Base-by-base conservation (phyloP, 2,888 invertebrate species). In the Lithophane semibrunnea region DNA sequence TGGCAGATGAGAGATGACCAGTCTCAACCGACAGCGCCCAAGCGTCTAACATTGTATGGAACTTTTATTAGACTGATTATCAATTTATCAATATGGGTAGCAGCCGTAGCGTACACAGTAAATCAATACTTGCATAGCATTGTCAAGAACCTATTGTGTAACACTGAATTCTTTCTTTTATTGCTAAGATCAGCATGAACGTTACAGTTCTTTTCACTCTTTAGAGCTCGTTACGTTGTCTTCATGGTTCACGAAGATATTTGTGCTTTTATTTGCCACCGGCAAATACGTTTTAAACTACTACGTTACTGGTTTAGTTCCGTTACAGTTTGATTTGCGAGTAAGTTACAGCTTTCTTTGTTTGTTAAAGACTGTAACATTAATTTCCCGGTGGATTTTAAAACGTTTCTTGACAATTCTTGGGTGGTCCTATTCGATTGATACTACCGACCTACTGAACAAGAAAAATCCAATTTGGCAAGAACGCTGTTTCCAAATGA, bases 301-400 rank as follows among this genome's bases (percentile, higher is more conserved):
- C 65, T 56, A 66, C 60, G 60, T 44, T 82, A 66, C 65, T 29
- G 56, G 16, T 79, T 44, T 10, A 42, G 60, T 77, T 42, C 80
- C 80, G 80, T 87, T 87, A 76, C 49, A 75, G 52, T 78, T 75
- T 60, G 73, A 88, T 80, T 63, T 63, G 66, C 79, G 49, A 64
- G 73, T 67, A 79, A 72, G n/a, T 67, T 52, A 68, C 73, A 70
- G 56, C 63, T 75, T 85, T 83, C 77, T 79, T 77, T 86, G 79
- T 87, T 83, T 71, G 79, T 66, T 75, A 69, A 64, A 63, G 4
- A 7, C 68, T 68, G 58, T 72, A 66, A 56, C 44, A 73, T 66
- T 74, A 61, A 83, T 84, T 77, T 77, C 16, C 77, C 63, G 85
- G 65, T 73, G 24, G 42, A 74, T 79, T 85, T 68, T 24, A 58